Conservation (phyloP, 2,113 vertebrate genomes). For the Archocentrus centrarchus region DNA sequence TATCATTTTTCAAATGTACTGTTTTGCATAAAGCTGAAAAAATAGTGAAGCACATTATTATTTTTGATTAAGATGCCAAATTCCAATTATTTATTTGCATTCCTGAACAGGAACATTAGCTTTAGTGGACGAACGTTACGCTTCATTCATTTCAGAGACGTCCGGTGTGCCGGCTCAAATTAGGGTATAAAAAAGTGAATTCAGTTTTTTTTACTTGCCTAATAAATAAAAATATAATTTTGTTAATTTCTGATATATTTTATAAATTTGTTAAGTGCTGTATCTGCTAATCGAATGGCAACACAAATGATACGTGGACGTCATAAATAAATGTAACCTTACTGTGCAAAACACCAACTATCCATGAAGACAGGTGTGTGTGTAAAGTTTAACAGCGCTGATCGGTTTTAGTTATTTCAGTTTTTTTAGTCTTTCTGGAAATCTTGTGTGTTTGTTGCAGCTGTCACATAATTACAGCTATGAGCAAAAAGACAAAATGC, state of each 20-base stretch:
- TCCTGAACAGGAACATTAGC: background rate
- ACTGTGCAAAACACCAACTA: background rate
- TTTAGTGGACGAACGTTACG: background rate
- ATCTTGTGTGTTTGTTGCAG: background rate
- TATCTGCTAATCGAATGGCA: too few relatives aligned
- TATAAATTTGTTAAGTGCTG: too few relatives aligned
- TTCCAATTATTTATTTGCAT: background rate
- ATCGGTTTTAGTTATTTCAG: background rate
- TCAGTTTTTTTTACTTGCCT: too few relatives aligned
- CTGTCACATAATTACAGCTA: too few relatives aligned
- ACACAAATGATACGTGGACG: too few relatives aligned
- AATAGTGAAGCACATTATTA: background rate
- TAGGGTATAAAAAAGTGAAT: too few relatives aligned
- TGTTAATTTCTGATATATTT: too few relatives aligned
- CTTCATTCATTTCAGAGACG: too few relatives aligned
- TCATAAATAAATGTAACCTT: too few relatives aligned
- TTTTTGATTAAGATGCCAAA: background rate
- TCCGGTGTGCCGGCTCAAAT: too few relatives aligned
- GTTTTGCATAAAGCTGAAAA: background rate
- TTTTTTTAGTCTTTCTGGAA: background rate
- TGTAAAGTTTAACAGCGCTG: background rate
- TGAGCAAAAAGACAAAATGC: background rate
- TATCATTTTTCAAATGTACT: background rate
- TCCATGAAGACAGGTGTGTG: background rate
- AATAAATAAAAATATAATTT: too few relatives aligned